phyloP scores from a whole-genome alignment of 2,113 vertebrate species.

The Myanophis thanlyinensis region DNA sequence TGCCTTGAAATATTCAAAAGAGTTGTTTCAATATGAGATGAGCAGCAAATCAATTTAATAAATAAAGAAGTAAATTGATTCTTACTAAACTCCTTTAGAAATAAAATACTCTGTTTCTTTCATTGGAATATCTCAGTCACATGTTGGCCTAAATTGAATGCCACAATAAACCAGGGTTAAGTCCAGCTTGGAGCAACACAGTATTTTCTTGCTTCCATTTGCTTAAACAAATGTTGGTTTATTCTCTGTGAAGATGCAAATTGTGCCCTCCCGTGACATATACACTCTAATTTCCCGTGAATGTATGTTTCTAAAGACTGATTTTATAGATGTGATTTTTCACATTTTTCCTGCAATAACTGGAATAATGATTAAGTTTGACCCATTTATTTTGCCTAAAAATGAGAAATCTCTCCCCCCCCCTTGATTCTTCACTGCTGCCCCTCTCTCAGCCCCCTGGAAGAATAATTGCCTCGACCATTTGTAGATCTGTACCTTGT shows the following conservation, averaged over 20 bases:
- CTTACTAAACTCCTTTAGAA: background rate
- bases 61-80: background rate
- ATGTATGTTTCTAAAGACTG: background rate
- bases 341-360: background rate
- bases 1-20: background rate
- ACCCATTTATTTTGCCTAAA: background rate
- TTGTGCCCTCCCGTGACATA: background rate
- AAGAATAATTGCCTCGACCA: background rate
- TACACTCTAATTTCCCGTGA: background rate
- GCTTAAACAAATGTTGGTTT: background rate
- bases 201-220: background rate
- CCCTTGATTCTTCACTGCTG: background rate
- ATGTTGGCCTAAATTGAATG: background rate
- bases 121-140: background rate
- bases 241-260: background rate
- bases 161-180: background rate
- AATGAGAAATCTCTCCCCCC: background rate
- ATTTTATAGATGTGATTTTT: background rate
- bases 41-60: background rate
- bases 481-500: background rate
- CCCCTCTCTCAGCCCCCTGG: background rate
- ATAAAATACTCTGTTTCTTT: background rate
- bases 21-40: background rate
- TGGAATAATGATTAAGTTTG: background rate
- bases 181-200: background rate